A percentile compares a stretch with the other conserved stretches of the same genome.
Evolutionary conservation across 2,113 vertebrate genomes (phyloP).

Genomic region (Zingel zingel): DNA sequence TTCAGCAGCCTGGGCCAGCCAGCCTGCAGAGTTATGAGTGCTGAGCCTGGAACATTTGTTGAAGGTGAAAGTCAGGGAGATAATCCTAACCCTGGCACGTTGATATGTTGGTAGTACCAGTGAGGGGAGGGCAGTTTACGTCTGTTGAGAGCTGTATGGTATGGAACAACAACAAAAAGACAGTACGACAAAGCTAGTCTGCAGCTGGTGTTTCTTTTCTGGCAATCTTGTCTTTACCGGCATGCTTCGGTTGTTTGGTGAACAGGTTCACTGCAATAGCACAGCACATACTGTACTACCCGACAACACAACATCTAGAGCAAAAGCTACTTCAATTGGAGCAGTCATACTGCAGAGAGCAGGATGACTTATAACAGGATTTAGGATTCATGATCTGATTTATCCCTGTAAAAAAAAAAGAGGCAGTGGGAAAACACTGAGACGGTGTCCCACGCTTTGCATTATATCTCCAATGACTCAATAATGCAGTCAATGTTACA

Average conservation of each 20-base stretch:
- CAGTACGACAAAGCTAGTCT: constrained; percentile 11
- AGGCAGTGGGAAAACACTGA: neutral
- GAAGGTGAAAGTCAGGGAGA: constrained; percentile 74
- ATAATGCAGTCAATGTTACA: constrained; percentile 42
- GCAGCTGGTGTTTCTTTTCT: constrained; percentile 26
- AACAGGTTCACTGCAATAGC: constrained; percentile 31
- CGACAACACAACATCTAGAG: neutral
- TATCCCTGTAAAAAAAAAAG: neutral
- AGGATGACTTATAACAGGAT: neutral
- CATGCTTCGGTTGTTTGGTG: neutral
- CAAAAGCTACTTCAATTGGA: constrained; percentile 11
- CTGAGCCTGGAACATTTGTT: constrained; percentile 55
- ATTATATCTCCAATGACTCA: constrained; percentile 10
- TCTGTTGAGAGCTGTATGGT: neutral
- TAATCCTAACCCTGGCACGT: constrained; percentile 42
- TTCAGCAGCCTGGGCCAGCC: constrained; percentile 57
- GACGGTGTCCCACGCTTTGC: neutral
- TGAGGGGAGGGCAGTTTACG: constrained; percentile 7
- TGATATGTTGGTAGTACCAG: constrained; percentile 10
- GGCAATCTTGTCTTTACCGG: constrained; percentile 1
- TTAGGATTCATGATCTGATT: constrained; percentile 7
- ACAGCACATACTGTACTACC: constrained; percentile 29
- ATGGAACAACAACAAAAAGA: neutral
- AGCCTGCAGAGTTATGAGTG: constrained; percentile 45
- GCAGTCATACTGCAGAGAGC: neutral